Conservation (phyloP, 2,888 invertebrate species). For the Cyclophora punctaria region DNA sequence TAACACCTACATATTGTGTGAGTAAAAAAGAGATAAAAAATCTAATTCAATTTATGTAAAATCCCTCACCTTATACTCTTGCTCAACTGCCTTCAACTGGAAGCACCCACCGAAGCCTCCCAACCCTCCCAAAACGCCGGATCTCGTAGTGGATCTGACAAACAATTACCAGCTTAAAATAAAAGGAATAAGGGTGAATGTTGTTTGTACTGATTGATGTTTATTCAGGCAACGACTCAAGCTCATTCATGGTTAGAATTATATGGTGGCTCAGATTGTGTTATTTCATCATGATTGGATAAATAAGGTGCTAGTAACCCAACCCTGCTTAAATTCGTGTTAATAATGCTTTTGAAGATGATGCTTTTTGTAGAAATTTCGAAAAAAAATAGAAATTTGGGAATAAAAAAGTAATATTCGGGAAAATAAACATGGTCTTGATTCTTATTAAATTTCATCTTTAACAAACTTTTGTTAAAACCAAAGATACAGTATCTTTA, state of each 20-base stretch:
- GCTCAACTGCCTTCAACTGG: constrained; percentile 79
- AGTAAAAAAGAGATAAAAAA: background rate
- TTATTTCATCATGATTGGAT: background rate
- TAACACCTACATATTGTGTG: too few species aligned
- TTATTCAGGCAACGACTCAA: background rate
- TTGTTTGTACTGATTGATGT: background rate
- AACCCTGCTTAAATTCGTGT: too few species aligned
- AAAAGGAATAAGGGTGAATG: background rate
- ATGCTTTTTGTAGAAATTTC: too few species aligned
- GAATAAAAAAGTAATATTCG: too few species aligned
- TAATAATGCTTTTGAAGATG: too few species aligned
- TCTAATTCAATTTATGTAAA: too few species aligned
- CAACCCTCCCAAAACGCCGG: constrained; percentile 83
- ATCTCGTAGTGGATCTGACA: constrained; percentile 78
- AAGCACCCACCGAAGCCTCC: constrained; percentile 94
- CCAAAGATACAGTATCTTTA: too few species aligned
- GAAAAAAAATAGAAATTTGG: too few species aligned
- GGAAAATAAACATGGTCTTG: too few species aligned
- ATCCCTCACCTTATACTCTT: constrained; percentile 53
- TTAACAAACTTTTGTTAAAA: too few species aligned
- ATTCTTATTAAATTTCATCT: too few species aligned
- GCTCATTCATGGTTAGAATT: background rate
- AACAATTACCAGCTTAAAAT: background rate
- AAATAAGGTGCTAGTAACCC: too few species aligned
- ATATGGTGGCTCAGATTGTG: background rate